Evolutionary conservation across 2,888 invertebrate genomes (phyloP).

Genomic region (Nephrotoma appendiculata): DNA sequence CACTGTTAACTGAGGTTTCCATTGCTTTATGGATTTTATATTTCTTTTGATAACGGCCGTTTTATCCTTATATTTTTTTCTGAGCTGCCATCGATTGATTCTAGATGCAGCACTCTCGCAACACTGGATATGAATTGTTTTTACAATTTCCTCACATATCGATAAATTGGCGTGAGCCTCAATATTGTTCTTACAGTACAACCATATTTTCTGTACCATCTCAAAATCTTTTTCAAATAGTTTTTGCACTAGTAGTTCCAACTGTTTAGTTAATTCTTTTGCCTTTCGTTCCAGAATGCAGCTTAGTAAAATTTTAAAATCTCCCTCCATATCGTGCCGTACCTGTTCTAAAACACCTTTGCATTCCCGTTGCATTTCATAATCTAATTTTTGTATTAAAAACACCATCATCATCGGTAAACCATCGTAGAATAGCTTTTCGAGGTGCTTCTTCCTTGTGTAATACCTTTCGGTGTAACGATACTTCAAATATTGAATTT

Average conservation of each 20-base stretch:
- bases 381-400: neutral
- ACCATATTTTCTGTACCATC: neutral
- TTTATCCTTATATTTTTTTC: neutral
- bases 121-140: neutral
- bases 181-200: neutral
- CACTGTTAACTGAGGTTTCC: neutral
- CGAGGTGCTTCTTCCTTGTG: neutral
- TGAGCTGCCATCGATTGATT: neutral
- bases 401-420: neutral
- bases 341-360: neutral
- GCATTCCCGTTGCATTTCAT: neutral
- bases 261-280: neutral
- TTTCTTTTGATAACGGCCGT: neutral
- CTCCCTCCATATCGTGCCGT: neutral
- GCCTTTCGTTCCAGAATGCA: neutral
- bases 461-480: neutral
- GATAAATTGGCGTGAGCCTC: neutral
- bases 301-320: neutral
- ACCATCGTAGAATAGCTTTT: neutral
- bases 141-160: neutral
- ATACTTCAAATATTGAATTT: neutral
- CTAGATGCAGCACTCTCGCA: neutral
- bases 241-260: neutral
- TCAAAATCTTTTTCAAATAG: neutral
- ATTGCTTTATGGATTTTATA: neutral